Evolutionary conservation across 2,113 vertebrate species (phyloP).

Genomic region (Hyperoodon ampullatus): DNA sequence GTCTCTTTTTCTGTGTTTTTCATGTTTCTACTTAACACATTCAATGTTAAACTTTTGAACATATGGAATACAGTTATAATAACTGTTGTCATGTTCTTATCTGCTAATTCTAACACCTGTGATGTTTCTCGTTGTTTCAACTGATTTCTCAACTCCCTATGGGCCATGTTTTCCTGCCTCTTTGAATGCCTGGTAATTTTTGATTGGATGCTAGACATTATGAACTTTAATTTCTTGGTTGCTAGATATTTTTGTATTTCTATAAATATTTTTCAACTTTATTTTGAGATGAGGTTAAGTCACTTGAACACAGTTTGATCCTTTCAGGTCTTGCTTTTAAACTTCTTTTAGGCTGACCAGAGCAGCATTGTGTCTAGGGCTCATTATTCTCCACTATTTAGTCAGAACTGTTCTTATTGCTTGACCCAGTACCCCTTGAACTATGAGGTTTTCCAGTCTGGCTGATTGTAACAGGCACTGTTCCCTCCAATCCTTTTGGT

Average conservation of each 20-base stretch:
- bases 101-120: neutral
- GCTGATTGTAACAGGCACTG: neutral
- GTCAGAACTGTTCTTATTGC: neutral
- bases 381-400: neutral
- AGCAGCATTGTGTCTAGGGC: neutral
- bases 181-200: neutral
- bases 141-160: neutral
- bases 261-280: neutral
- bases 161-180: neutral
- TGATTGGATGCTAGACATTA: neutral
- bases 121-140: neutral
- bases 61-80: neutral
- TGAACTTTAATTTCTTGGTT: neutral
- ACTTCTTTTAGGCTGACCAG: neutral
- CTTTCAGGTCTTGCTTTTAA: neutral
- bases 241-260: neutral
- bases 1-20: neutral
- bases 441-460: neutral
- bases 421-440: neutral
- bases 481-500: neutral
- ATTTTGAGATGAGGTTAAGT: neutral
- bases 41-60: neutral
- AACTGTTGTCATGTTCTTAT: neutral
- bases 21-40: neutral
- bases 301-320: neutral